Evolutionary conservation across 2,113 vertebrate species (phyloP).

Genomic region (Piprites chloris): DNA sequence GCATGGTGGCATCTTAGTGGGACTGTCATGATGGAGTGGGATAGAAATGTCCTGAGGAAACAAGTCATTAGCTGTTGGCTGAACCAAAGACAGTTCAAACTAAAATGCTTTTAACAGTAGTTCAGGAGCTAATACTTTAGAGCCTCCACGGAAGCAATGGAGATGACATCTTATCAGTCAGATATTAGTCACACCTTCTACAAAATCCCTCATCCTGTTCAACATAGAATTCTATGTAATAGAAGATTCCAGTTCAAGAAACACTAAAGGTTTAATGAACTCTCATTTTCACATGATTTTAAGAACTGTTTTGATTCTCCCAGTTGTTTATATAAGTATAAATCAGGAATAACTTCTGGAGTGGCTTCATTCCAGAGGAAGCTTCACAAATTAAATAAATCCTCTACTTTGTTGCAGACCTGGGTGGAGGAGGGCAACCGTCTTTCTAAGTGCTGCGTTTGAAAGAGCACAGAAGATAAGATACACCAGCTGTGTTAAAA

Average conservation of each 20-base stretch:
- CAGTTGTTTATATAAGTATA: not conserved
- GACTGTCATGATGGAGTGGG: not conserved
- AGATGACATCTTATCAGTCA: not conserved
- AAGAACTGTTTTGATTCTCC: not conserved
- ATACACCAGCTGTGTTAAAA: conserved; percentile 44
- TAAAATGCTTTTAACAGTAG: not conserved
- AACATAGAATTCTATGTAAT: not conserved
- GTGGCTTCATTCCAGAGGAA: not conserved
- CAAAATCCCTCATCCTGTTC: not conserved
- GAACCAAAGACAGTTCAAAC: not conserved
- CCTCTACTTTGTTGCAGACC: not conserved
- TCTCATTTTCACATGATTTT: not conserved
- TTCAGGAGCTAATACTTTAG: not conserved
- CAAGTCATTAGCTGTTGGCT: not conserved
- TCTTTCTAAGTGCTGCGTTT: not conserved
- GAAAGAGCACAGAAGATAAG: conserved; percentile 3
- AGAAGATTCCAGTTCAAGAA: not conserved
- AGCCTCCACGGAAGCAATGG: not conserved
- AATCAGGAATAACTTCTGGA: not conserved
- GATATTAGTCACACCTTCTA: not conserved
- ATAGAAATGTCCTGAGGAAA: not conserved
- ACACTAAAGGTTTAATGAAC: not conserved
- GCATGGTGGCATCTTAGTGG: not conserved
- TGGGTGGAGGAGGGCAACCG: not conserved
- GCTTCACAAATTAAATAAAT: not conserved